Percentiles rank a stretch among this genome's conserved stretches.
Conservation (phyloP, 1,140 invertebrate species). For the Holotrichia oblita region DNA sequence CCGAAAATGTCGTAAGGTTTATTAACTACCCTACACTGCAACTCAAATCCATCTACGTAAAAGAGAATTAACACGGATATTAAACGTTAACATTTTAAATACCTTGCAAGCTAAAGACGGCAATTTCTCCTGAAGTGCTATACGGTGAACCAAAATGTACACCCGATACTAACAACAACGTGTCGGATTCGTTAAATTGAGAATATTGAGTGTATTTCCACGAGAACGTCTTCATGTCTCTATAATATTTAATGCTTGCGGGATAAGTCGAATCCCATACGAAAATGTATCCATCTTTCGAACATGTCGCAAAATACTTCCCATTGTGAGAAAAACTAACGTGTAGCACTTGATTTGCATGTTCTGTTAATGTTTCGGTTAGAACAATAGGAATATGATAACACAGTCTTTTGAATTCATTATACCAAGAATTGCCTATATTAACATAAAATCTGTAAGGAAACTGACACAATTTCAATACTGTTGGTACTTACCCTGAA, state of each 20-base stretch:
- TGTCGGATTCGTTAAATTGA: constrained; percentile 88
- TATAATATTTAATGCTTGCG: too few relatives aligned
- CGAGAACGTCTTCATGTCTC: constrained; percentile 84
- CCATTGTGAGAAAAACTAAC: constrained; percentile 91
- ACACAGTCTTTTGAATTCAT: constrained; percentile 80
- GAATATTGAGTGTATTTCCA: too few relatives aligned
- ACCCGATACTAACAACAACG: constrained; percentile 81
- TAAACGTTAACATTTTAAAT: background rate
- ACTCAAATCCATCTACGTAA: constrained; percentile 70
- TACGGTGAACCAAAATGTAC: too few relatives aligned
- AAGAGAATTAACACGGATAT: constrained; percentile 3
- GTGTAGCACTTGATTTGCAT: too few relatives aligned
- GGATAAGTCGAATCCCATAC: too few relatives aligned
- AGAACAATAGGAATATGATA: constrained; percentile 80
- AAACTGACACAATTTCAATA: constrained; percentile 24
- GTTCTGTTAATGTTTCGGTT: constrained; percentile 76
- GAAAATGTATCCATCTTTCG: too few relatives aligned
- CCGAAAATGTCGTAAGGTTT: constrained; percentile 92
- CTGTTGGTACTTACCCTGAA: constrained; percentile 66
- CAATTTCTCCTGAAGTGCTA: too few relatives aligned
- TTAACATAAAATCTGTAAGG: constrained; percentile 48
- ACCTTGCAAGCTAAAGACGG: constrained; percentile 83
- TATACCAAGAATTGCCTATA: constrained; percentile 73
- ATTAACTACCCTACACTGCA: constrained; percentile 84
- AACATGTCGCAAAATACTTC: constrained; percentile 87